A percentile compares a stretch with the other conserved stretches of the same genome.
phyloP scores from a whole-genome alignment of 2,797 vertebrate genomes.

The Remorina albescens region DNA sequence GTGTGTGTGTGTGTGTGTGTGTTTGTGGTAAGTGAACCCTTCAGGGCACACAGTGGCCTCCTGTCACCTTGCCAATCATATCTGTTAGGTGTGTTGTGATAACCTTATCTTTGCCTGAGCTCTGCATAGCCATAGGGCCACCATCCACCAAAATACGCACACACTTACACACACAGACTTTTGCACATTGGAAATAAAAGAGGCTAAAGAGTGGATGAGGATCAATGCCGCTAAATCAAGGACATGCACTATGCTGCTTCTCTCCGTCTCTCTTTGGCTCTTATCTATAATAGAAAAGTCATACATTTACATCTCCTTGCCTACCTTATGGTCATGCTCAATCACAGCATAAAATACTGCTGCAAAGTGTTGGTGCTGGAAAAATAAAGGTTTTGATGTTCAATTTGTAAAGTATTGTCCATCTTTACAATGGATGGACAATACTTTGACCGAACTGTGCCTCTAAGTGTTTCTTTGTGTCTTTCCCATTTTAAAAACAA shows the following conservation, averaged over 20 bases:
- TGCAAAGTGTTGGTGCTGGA: slow-evolving; percentile 44
- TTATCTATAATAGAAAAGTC: slow-evolving; percentile 84
- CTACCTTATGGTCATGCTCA: slow-evolving; percentile 72
- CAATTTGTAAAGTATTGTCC: slow-evolving; percentile 35
- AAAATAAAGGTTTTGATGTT: slow-evolving; percentile 43
- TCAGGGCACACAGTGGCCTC: slow-evolving; percentile 63
- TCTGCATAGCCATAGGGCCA: slow-evolving; percentile 77
- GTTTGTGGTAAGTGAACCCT: slow-evolving; percentile 49
- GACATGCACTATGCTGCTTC: slow-evolving; percentile 78
- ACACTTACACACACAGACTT: slow-evolving; percentile 42
- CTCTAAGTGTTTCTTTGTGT: not conserved
- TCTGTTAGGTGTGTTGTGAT: slow-evolving; percentile 79
- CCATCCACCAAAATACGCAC: slow-evolving; percentile 27
- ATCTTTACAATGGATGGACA: slow-evolving; percentile 5
- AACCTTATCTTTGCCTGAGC: slow-evolving; percentile 82
- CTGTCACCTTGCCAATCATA: slow-evolving; percentile 84
- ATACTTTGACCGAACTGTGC: slow-evolving; percentile 6
- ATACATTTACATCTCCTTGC: slow-evolving; percentile 76
- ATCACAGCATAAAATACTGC: slow-evolving; percentile 76
- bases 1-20: slow-evolving; percentile 47
- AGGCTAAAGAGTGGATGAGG: slow-evolving; percentile 74
- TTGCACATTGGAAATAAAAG: slow-evolving; percentile 75
- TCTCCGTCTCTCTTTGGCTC: slow-evolving; percentile 77
- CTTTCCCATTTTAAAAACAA: not conserved
- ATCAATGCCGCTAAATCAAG: slow-evolving; percentile 83